Conservation (phyloP, 2,113 vertebrate genomes). For the Seriola quinqueradiata region DNA sequence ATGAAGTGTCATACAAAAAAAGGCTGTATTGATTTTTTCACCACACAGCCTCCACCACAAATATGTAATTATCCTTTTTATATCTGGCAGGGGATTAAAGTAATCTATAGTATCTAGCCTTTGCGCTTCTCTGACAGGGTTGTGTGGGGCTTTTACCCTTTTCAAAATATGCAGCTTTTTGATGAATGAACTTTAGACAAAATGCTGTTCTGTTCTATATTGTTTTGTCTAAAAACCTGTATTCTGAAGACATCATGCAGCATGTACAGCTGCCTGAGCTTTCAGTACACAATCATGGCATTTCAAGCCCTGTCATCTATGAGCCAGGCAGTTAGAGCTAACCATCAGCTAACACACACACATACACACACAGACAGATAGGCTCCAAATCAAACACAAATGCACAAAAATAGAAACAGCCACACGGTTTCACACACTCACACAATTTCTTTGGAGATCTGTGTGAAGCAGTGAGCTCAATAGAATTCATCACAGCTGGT, state of each 20-base stretch:
- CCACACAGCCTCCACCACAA: constrained; percentile 99
- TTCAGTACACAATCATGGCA: constrained; percentile 85
- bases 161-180: constrained; percentile 99
- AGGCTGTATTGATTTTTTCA: constrained; percentile 99
- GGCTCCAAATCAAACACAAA: constrained; percentile 64
- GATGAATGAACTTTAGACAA: constrained; percentile 99
- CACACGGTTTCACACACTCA: constrained; percentile 37
- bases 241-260: constrained; percentile 85
- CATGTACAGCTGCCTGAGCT: constrained; percentile 84
- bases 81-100: constrained; percentile 99
- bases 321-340: constrained; percentile 77
- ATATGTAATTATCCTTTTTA: constrained; percentile 99
- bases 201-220: constrained; percentile 94
- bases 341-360: constrained; percentile 69
- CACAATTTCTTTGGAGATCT: constrained; percentile 57
- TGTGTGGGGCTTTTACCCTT: constrained; percentile 99
- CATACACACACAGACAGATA: constrained; percentile 48
- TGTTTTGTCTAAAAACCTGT: constrained; percentile 90
- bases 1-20: constrained; percentile 99
- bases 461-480: constrained; percentile 67
- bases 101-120: constrained; percentile 99
- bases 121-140: constrained; percentile 98
- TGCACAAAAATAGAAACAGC: constrained; percentile 41
- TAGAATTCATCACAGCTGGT: constrained; percentile 83
- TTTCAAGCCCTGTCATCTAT: constrained; percentile 83